Evolutionary conservation across 2,888 invertebrate genomes (phyloP).

Genomic region (Drepanosiphum platanoidis): DNA sequence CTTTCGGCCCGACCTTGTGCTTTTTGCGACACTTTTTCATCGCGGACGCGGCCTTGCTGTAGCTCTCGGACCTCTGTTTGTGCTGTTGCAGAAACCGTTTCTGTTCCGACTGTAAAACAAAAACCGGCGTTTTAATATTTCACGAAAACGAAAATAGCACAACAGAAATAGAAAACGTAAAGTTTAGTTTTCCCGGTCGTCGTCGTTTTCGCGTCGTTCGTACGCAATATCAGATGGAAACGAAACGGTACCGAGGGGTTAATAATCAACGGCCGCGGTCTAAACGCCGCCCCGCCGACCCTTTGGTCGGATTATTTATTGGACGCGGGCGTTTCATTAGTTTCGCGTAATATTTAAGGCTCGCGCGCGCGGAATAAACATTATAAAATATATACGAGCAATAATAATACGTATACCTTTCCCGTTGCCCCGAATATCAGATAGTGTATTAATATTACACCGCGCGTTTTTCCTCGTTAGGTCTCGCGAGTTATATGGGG

Average conservation of each 20-base stretch:
- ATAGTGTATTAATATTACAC: slow-evolving; percentile 1
- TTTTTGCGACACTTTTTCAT: slow-evolving; percentile 89
- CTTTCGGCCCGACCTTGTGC: slow-evolving; percentile 79
- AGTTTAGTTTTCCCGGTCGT: no score
- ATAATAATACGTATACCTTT: neutral
- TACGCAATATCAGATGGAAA: slow-evolving; percentile 40
- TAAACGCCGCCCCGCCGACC: slow-evolving; percentile 23
- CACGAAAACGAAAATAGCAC: slow-evolving; percentile 65
- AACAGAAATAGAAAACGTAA: slow-evolving; percentile 36
- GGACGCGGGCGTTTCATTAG: slow-evolving; percentile 25
- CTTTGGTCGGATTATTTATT: slow-evolving; percentile 48
- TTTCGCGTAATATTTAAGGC: slow-evolving; percentile 30
- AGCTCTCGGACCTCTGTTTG: slow-evolving; percentile 88
- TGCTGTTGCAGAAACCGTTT: slow-evolving; percentile 93
- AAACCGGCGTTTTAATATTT: no score
- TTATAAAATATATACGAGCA: no score
- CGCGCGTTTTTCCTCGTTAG: slow-evolving; percentile 39
- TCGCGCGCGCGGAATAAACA: no score
- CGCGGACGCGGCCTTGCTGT: slow-evolving; percentile 88
- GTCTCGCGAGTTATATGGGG: slow-evolving; percentile 19
- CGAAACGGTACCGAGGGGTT: slow-evolving; percentile 48
- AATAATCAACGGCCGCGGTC: slow-evolving; percentile 36
- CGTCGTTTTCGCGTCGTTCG: slow-evolving; percentile 22
- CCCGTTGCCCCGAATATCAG: slow-evolving; percentile 30
- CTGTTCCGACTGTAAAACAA: slow-evolving; percentile 92